Base-by-base conservation (phyloP, 2,888 invertebrate genomes). In the Agonopterix subpropinquella region DNA sequence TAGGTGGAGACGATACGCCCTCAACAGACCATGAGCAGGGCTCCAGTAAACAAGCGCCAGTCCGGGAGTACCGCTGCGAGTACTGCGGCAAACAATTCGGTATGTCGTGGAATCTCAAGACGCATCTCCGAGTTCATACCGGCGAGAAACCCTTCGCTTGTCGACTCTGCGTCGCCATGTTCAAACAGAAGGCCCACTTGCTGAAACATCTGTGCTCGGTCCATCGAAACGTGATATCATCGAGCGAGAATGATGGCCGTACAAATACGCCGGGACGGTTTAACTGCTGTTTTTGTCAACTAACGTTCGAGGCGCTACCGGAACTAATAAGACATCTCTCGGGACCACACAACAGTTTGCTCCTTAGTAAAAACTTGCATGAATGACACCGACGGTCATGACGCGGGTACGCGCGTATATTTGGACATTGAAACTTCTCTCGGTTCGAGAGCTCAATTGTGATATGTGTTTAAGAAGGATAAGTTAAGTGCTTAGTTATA, bases 41-140 rank as follows among this genome's bases (percentile, higher is more conserved):
- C 51, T 89, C 89, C 36, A 90, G 89, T 72, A 90, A 88, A 73
- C 88, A 88, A 73, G 90, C 87, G 55, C 93, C 94, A 46, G 94
- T 95, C 43, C 91, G 96, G 50, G 96, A 96, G 76, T 96, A 96
- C 76, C 92, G 95, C 52, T 96, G 96, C 74, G 95, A 94, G 73
- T 96, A 96, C 77, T 96, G 96, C 77, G 95, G 95, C 50, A 96
- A 96, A 81, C 96, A 96, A 79, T 96, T 96, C 67, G 96, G 96
- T 53, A 96, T 96, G 96, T 95, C 95, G 52, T 96, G 96, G 96
- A 96, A 96, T 89, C 90, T 96, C 68, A 96, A 96, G 79, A 96
- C 96, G 54, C 96, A 96, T 81, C 89, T 96, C 50, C 90, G 96
- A 70, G 96, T 96, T 15, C 96, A 96, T 70, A 96, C 96, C 0